Conservation (phyloP, 2,113 vertebrate genomes). For the Equus przewalskii region DNA sequence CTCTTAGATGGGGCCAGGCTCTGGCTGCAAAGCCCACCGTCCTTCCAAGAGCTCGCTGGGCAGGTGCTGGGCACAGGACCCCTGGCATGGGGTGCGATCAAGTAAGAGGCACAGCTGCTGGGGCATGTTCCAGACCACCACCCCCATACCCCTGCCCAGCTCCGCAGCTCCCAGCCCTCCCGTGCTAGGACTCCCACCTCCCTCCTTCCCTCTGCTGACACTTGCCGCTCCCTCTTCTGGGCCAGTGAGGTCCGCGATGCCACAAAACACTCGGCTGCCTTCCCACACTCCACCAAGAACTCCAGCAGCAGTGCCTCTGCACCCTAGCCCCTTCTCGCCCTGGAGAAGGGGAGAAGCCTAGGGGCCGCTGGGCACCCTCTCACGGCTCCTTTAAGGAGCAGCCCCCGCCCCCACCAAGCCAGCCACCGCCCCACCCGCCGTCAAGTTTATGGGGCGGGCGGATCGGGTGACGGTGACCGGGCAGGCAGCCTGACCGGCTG, state of each 20-base stretch:
- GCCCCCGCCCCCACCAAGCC: conserved; percentile 67
- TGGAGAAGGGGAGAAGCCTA: neutral
- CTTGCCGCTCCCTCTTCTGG: conserved; percentile 62
- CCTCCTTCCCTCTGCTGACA: neutral
- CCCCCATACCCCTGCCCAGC: neutral
- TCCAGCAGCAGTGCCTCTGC: neutral
- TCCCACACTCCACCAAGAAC: neutral
- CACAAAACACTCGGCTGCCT: neutral
- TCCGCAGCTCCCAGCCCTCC: neutral
- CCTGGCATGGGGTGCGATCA: neutral
- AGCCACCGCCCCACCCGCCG: conserved; percentile 29
- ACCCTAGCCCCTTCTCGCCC: neutral
- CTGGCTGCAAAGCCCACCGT: neutral
- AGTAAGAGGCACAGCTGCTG: neutral
- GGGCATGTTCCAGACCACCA: neutral
- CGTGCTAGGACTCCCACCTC: neutral
- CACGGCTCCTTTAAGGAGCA: conserved; percentile 66
- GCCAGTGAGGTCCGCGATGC: neutral
- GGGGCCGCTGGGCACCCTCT: conserved; percentile 22
- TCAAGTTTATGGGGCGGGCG: conserved; percentile 78
- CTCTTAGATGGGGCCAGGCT: neutral
- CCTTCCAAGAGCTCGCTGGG: neutral
- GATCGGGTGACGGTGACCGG: conserved; percentile 84
- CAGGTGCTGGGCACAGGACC: neutral
- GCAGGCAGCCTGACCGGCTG: conserved; percentile 69